These are phyloP conservation scores for Campoletis raptor DNA, from an alignment of 2,888 invertebrate species.

Conservation along the genomic window DNA sequence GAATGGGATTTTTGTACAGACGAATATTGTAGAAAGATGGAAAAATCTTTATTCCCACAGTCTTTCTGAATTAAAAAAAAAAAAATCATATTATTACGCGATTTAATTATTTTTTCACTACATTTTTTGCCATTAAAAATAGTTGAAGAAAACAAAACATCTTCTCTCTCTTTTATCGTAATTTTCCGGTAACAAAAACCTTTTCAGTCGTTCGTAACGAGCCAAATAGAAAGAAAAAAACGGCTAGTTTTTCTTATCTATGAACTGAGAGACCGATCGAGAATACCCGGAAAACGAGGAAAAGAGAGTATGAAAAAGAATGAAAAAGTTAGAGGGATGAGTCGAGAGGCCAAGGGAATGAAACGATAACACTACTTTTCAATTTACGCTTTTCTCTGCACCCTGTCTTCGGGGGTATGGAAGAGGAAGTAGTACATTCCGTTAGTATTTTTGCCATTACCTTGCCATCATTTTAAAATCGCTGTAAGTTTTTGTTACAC, in stretches of 20 bases:
- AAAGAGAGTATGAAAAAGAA: slow-evolving; percentile 4
- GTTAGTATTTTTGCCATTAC: slow-evolving; percentile 52
- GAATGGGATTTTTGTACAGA: slow-evolving; percentile 24
- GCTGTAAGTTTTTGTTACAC: neutral
- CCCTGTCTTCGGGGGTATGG: neutral
- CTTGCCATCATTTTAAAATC: slow-evolving; percentile 5
- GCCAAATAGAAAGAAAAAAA: slow-evolving; percentile 15
- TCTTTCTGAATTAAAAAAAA: slow-evolving; percentile 13
- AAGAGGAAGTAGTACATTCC: neutral
- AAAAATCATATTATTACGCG: neutral
- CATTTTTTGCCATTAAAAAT: neutral
- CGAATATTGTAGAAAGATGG: slow-evolving; percentile 22
- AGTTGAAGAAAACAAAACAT: neutral
- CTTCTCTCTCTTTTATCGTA: slow-evolving; percentile 25
- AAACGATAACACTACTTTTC: slow-evolving; percentile 68
- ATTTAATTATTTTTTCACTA: neutral
- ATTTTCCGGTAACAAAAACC: slow-evolving; percentile 25
- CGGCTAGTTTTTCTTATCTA: slow-evolving; percentile 52
- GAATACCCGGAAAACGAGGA: slow-evolving; percentile 23
- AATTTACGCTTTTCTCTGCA: slow-evolving; percentile 44
- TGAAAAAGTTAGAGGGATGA: slow-evolving; percentile 13
- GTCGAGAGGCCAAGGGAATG: slow-evolving; percentile 63
- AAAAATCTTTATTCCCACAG: slow-evolving; percentile 24
- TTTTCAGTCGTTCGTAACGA: slow-evolving; percentile 23
- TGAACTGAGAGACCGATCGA: slow-evolving; percentile 39